These are phyloP conservation scores for Aphelenchoides fujianensis DNA, from an alignment of 1,140 invertebrate species.

Conservation along the genomic window DNA sequence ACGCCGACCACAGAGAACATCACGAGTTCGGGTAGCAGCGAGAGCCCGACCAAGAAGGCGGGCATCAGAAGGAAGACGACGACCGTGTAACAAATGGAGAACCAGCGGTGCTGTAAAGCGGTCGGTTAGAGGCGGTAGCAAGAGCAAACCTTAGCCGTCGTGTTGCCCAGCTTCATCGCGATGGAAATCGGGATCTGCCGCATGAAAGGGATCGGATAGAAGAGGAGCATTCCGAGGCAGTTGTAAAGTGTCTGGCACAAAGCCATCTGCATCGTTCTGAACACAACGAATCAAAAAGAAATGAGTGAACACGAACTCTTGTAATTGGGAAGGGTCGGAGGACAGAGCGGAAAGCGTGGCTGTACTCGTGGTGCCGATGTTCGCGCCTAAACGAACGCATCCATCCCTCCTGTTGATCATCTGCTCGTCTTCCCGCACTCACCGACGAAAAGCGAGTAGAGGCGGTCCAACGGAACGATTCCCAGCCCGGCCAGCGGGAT, in stretches of 20 bases:
- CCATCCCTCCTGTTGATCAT: too few species aligned
- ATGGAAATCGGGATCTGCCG: slow-evolving; percentile 67
- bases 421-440: too few species aligned
- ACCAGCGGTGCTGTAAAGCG: slow-evolving; percentile 61
- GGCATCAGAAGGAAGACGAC: slow-evolving; percentile 67
- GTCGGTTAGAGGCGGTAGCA: slow-evolving; percentile 21
- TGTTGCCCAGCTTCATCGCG: slow-evolving; percentile 65
- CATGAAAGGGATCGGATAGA: slow-evolving; percentile 69
- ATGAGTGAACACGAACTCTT: too few species aligned
- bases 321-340: slow-evolving; percentile 44
- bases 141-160: slow-evolving; percentile 56
- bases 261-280: slow-evolving; percentile 67
- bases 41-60: slow-evolving; percentile 45
- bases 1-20: slow-evolving; percentile 61
- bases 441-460: slow-evolving; percentile 68
- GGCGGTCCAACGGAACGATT: slow-evolving; percentile 68
- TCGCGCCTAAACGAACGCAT: too few species aligned
- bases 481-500: slow-evolving; percentile 70
- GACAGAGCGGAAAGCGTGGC: slow-evolving; percentile 58
- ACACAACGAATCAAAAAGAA: too few species aligned
- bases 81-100: slow-evolving; percentile 67
- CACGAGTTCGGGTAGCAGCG: slow-evolving; percentile 49
- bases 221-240: slow-evolving; percentile 69
- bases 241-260: slow-evolving; percentile 71
- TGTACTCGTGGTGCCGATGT: slow-evolving; percentile 70